Evolutionary conservation across 2,888 invertebrate genomes (phyloP).

Genomic region (Schizotus pectinicornis): DNA sequence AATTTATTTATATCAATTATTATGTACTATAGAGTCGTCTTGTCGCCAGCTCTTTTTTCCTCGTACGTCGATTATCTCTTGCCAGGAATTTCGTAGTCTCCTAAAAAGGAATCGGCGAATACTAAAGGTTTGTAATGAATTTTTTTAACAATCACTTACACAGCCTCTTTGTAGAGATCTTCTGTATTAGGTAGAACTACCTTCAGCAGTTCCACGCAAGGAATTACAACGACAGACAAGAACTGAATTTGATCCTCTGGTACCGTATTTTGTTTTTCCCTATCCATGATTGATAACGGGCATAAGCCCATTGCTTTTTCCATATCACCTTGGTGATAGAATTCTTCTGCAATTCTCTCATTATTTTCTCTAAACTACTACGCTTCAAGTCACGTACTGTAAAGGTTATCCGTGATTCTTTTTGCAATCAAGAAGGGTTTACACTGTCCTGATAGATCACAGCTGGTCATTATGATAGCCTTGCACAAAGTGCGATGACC

Average conservation of each 20-base stretch:
- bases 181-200: slow-evolving; percentile 62
- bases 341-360: slow-evolving; percentile 6
- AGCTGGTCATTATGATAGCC: slow-evolving; percentile 61
- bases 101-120: slow-evolving; percentile 6
- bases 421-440: slow-evolving; percentile 66
- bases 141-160: slow-evolving; percentile 51
- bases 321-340: slow-evolving; percentile 52
- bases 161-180: slow-evolving; percentile 61
- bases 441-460: slow-evolving; percentile 64
- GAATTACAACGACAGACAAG: slow-evolving; percentile 65
- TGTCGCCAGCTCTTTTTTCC: slow-evolving; percentile 65
- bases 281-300: slow-evolving; percentile 69
- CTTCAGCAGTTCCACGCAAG: slow-evolving; percentile 63
- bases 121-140: background rate
- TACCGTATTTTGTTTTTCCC: slow-evolving; percentile 63
- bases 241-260: slow-evolving; percentile 71
- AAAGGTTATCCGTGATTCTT: slow-evolving; percentile 61
- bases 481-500: slow-evolving; percentile 59
- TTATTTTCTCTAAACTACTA: background rate
- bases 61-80: slow-evolving; percentile 64
- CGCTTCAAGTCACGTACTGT: slow-evolving; percentile 57
- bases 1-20: slow-evolving; percentile 48
- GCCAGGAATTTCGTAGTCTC: slow-evolving; percentile 64
- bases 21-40: slow-evolving; percentile 55
- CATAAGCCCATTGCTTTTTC: slow-evolving; percentile 66